Base-by-base conservation (phyloP, 2,888 invertebrate genomes). In the Parthenolecanium corni region DNA sequence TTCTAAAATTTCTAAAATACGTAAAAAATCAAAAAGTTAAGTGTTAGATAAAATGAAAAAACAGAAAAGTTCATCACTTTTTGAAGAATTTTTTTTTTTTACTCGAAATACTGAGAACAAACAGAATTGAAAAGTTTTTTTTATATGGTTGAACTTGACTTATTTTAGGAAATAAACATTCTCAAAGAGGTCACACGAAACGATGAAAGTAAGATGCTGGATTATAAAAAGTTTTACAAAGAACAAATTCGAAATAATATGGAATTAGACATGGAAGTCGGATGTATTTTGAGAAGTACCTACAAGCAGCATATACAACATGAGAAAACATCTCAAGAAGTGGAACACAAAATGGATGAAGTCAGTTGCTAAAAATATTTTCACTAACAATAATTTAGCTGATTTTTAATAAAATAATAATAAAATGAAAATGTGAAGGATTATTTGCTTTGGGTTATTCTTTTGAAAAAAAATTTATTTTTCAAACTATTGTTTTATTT, bases 191-290 rank as follows among this genome's bases (percentile, higher is more conserved):
- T 25, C 12, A 25, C 44, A 2, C 9, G 12, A 18, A 49, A 20
- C 20, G 44, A 47, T 11, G n/a, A 21, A 47, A 58, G 46, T 58
- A 47, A 36, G 20, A 31, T 58, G 5, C 5, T 25, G 36, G 47
- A 58, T 12, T 14, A 47, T 6, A 44, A 58, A 36, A n/a, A 25
- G 2, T 58, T 58, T 21, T 49, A 36, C 31, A 31, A 49, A 24
- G 58, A 58, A 21, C 58, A 47, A 36, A 18, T 31, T 47, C 58
- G 58, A 14, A 47, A 31, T 21, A 58, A 58, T 58, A 58, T 58
- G 20, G 31, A 18, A 47, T 12, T 31, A 16, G 21, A 47, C 6
- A 58, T 58, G 12, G 31, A 36, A 46, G 36, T 47, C 36, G 25
- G 47, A 3, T 38, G 36, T n/a, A 25, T 46, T 16, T 16, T 46